A percentile compares a stretch with the other conserved stretches of the same genome.
Evolutionary conservation across 2,888 invertebrate species (phyloP).

Genomic region (Protophormia terraenovae): DNA sequence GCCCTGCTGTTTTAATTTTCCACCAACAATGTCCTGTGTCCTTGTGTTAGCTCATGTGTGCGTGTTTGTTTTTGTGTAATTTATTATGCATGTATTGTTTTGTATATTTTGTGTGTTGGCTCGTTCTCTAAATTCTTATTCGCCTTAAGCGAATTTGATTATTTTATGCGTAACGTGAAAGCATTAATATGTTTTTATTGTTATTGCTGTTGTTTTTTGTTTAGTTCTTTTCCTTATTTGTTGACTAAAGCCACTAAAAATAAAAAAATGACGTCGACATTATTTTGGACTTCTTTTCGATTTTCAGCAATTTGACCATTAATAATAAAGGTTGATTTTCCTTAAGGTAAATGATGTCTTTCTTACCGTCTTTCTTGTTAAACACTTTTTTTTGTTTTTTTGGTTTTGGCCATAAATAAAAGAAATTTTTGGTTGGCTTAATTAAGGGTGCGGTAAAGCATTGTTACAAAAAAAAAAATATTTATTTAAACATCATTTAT

Average conservation of each 20-base stretch:
- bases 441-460: conserved; percentile 18
- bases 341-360: not conserved
- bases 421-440: not conserved
- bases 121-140: not conserved
- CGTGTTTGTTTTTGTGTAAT: not conserved
- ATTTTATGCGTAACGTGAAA: conserved; percentile 50
- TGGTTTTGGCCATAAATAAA: not conserved
- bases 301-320: conserved; percentile 37
- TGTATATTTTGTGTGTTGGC: conserved; percentile 12
- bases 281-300: conserved; percentile 21
- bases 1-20: not conserved
- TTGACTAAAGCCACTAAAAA: not conserved
- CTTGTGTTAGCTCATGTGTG: not conserved
- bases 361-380: not conserved
- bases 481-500: not conserved
- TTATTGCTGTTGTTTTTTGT: not conserved
- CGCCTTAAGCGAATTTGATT: conserved; percentile 41
- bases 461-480: not conserved
- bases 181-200: conserved; percentile 52
- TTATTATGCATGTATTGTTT: conserved; percentile 49
- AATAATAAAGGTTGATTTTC: conserved; percentile 36
- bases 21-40: not conserved
- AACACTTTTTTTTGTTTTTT: not conserved
- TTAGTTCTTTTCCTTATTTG: not conserved
- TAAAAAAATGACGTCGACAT: conserved; percentile 17